phyloP scores from a whole-genome alignment of 2,113 vertebrate species.

The Megaceryle torquata region DNA sequence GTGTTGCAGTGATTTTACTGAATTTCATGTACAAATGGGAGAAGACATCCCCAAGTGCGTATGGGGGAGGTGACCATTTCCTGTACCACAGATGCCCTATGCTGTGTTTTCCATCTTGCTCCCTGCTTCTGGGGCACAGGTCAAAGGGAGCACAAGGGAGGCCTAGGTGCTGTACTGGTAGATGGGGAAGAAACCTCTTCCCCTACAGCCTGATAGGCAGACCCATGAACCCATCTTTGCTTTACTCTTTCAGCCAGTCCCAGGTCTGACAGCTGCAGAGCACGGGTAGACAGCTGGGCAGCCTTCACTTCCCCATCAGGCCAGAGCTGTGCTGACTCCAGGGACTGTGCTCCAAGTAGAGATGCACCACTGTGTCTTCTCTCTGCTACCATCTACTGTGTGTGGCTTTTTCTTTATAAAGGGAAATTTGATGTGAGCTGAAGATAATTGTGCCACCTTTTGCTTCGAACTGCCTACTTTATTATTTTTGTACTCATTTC shows the following conservation, averaged over 20 bases:
- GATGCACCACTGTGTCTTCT: background rate
- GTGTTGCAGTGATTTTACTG: background rate
- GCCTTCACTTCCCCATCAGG: accelerated
- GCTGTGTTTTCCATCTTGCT: background rate
- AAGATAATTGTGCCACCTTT: background rate
- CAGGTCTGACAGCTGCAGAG: background rate
- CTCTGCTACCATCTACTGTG: accelerated
- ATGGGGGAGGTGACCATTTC: background rate
- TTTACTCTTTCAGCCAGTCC: background rate
- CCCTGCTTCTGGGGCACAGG: background rate
- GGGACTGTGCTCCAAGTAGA: accelerated
- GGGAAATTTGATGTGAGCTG: background rate
- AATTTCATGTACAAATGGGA: background rate
- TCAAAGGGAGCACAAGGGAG: background rate
- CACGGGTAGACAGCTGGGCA: accelerated
- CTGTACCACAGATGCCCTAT: too few species aligned
- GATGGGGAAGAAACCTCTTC: background rate
- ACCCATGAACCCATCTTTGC: background rate
- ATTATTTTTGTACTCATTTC: background rate
- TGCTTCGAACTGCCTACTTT: background rate
- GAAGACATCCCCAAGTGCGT: background rate
- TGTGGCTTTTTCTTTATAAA: background rate
- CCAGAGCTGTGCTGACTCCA: accelerated
- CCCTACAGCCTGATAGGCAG: background rate
- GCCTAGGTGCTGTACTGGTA: accelerated